Base-by-base conservation (phyloP, 2,888 invertebrate species). In the Mylabris sibirica region DNA sequence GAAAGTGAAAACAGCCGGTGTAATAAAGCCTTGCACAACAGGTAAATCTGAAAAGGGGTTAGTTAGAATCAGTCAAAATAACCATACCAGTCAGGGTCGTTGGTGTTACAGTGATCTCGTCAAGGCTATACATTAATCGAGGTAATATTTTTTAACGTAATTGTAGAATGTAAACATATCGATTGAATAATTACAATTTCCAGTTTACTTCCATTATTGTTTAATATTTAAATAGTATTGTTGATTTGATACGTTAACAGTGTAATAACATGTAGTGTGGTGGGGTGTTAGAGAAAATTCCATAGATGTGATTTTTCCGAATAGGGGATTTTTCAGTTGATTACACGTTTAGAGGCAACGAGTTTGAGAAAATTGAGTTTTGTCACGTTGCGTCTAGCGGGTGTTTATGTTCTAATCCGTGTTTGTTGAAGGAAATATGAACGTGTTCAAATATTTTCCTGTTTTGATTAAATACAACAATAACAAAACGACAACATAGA, bases 1-100 rank as follows among this genome's bases (percentile, higher is more conserved):
- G 80, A 79, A 82, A 82, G 82, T 81, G 79, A 81, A 30, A 80
- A 80, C 70, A 74, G 71, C 73, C 60, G 78, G 79, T 81, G 80
- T 75, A 78, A 81, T 82, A 79, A 79, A 79, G 76, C 69, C 38
- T 63, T 35, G 26, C 66, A 26, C 66, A 26, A 74, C 77, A 78
- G 78, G 77, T 77, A 79, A 74, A 24, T 64, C 35, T 61, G 35
- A 38, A 62, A 78, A 78, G 78, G 79, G 78, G 80, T 78, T 80
- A 70, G 68, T 71, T 68, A 26, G 49, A 65, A 62, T 59, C 62
- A 41, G 77, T 77, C 76, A 75, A 80, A 70, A 84, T 84, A 84
- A 83, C 84, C n/a, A n/a, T n/a, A 77, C 84, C 77, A 75, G 65
- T 78, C 83, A 83, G 81, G 84, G 84, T 79, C 82, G 83, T 81